phyloP scores from a whole-genome alignment of 1,140 invertebrate species.

The Pygmarrhopalites habei region DNA sequence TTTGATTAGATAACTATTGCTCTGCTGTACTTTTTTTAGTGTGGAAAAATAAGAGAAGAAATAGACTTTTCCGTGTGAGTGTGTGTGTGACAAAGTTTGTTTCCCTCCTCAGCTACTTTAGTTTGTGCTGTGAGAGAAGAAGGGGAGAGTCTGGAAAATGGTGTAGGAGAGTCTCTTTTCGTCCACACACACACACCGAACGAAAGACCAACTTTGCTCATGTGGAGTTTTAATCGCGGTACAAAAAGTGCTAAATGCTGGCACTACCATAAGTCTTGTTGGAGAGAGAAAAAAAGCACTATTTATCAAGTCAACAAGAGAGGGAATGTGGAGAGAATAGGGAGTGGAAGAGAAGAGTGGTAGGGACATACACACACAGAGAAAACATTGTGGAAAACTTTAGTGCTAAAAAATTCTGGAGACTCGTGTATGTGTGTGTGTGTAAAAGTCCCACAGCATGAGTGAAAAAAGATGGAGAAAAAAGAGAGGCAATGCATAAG shows the following conservation, averaged over 20 bases:
- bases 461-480: neutral
- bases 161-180: too few relatives aligned
- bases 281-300: too few relatives aligned
- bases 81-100: too few relatives aligned
- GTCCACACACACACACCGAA: conserved; percentile 2
- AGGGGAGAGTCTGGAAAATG: too few relatives aligned
- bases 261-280: conserved; percentile 37
- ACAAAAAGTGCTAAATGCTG: conserved; percentile 34
- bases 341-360: conserved; percentile 2
- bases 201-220: conserved; percentile 18
- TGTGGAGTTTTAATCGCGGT: conserved; percentile 28
- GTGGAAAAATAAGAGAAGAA: too few relatives aligned
- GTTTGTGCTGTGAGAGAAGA: too few relatives aligned
- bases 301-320: conserved; percentile 37
- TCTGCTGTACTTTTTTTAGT: too few relatives aligned
- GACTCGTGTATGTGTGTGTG: conserved; percentile 2
- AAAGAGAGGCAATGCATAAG: neutral
- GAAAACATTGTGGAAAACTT: conserved; percentile 17
- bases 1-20: too few relatives aligned
- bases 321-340: conserved; percentile 4
- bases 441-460: neutral
- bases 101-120: too few relatives aligned
- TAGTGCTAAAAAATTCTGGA: conserved; percentile 22
- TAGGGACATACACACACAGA: too few relatives aligned
- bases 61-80: too few relatives aligned